Percentiles rank a stretch among this genome's conserved stretches.
phyloP scores from a whole-genome alignment of 2,113 vertebrate species.

The Argyrosomus japonicus region DNA sequence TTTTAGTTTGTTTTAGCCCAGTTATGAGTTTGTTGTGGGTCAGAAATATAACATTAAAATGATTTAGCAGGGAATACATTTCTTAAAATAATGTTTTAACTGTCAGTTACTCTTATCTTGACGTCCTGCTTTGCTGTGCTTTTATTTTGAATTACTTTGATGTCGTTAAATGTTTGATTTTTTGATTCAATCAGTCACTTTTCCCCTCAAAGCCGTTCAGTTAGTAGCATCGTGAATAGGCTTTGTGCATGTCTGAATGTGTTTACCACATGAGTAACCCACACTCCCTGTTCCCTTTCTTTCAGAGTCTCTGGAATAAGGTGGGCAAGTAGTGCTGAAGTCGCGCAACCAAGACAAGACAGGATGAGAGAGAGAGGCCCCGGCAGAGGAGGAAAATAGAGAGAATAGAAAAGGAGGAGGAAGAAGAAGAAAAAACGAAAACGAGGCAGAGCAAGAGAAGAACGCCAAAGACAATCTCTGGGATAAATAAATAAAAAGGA shows the following conservation, averaged over 20 bases:
- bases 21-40: too few relatives aligned
- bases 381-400: constrained; percentile 66
- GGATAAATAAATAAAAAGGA: constrained; percentile 71
- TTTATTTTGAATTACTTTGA: constrained; percentile 27
- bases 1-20: too few relatives aligned
- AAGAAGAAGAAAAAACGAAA: constrained; percentile 31
- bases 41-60: too few relatives aligned
- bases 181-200: constrained; percentile 27
- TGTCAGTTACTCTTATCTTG: not conserved
- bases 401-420: constrained; percentile 31
- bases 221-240: constrained; percentile 41
- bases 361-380: constrained; percentile 73
- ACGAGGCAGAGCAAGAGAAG: constrained; percentile 36
- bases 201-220: constrained; percentile 19
- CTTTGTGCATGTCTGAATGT: constrained; percentile 58
- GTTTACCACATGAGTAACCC: constrained; percentile 61
- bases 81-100: not conserved
- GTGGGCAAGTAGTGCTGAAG: constrained; percentile 67
- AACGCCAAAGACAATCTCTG: constrained; percentile 60
- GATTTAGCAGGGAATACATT: too few relatives aligned
- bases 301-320: constrained; percentile 75
- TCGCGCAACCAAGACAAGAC: constrained; percentile 66
- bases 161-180: constrained; percentile 28
- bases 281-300: constrained; percentile 56
- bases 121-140: not conserved